Evolutionary conservation across 2,888 invertebrate genomes (phyloP), one percentile per base, ranked within the genome.

Genomic region (Dermolepida albohirtum): DNA sequence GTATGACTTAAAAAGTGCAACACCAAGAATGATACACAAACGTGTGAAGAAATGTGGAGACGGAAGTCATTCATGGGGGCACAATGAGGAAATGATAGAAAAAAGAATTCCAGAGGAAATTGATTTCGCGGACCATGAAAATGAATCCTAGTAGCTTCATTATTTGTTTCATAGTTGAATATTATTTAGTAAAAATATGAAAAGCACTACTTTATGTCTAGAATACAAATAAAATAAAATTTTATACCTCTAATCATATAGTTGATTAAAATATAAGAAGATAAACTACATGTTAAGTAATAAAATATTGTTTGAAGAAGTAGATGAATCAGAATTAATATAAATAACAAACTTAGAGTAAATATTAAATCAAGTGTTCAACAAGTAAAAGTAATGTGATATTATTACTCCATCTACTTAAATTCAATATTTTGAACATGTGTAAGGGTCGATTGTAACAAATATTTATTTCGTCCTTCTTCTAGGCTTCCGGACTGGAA

Each of bases 1-100:
- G 1, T 93, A 91, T 78, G 94, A 94, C 78, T 84, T 92, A 84
- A 89, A 91, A 79, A 86, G 82, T n/a, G 89, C 87, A 0, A 88
- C 89, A 0, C 78, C 84, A 0, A 82, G 84, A 67, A 87, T 89
- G 88, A 84, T 90, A 0, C 79, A 82, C n/a, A 80, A 87, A 63
- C 82, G 89, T 14, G 88, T 88, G 1, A 78, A 82, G 16, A 86
- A 87, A 74, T 86, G 85, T 49, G 90, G 90, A 0, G 90, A 90
- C 74, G 89, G 90, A 0, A 85, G 85, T 44, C 63, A 81, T 67
- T 83, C 89, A 2, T 90, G 89, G 89, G 89, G 89, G n/a, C 89
- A 86, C 74, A 89, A 89, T 0, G 89, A 90, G 77, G 74, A 75
- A 0, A 89, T 89, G 74, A 85, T 89, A 44, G 81, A 84, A 1